Conservation (phyloP, 2,797 vertebrate species). For the Ptychobarbus kaznakovi region DNA sequence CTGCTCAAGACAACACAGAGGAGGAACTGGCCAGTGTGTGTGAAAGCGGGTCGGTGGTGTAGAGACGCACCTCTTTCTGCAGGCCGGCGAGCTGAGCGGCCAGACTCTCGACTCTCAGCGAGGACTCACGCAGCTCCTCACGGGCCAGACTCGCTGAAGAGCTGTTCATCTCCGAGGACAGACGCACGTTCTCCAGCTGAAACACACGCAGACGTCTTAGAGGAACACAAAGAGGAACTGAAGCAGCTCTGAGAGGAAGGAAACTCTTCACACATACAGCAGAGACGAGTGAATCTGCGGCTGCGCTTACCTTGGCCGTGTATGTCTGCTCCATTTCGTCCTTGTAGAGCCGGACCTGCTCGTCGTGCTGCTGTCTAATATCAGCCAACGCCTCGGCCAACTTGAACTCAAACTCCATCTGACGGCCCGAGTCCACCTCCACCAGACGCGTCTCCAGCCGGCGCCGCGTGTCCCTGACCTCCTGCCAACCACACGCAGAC, state of each 20-base stretch:
- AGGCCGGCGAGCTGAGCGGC: slow-evolving; percentile 80
- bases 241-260: neutral
- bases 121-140: slow-evolving; percentile 88
- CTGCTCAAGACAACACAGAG: neutral
- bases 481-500: slow-evolving; percentile 70
- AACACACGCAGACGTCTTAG: slow-evolving; percentile 52
- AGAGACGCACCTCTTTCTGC: slow-evolving; percentile 84
- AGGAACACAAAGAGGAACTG: slow-evolving; percentile 49
- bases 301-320: slow-evolving; percentile 76
- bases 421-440: slow-evolving; percentile 85
- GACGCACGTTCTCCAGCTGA: slow-evolving; percentile 87
- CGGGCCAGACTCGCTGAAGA: slow-evolving; percentile 78
- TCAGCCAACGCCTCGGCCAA: slow-evolving; percentile 84
- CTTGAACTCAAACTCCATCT: slow-evolving; percentile 86
- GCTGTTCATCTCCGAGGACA: slow-evolving; percentile 85
- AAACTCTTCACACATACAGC: neutral
- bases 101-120: slow-evolving; percentile 83
- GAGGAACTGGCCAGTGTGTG: too few species aligned
- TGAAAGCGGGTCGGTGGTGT: too few species aligned
- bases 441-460: slow-evolving; percentile 82
- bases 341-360: slow-evolving; percentile 86
- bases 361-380: slow-evolving; percentile 86
- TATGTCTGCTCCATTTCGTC: slow-evolving; percentile 87
- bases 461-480: slow-evolving; percentile 85
- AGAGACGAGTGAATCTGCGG: neutral